Conservation (phyloP, 2,888 invertebrate species). For the Heterodera filipjevi region DNA sequence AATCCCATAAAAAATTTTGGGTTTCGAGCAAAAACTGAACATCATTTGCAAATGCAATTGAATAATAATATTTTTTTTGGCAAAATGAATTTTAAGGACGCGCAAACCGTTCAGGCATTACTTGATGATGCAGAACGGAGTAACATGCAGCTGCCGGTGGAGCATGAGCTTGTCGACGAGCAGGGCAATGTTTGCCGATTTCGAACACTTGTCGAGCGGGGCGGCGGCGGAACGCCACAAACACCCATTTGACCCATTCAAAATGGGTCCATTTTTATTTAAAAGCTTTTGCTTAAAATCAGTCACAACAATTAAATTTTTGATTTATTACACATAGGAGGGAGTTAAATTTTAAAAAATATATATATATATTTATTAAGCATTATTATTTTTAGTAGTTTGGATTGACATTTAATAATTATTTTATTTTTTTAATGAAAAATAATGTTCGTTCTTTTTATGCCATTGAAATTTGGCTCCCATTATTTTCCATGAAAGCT, state of each 20-base stretch:
- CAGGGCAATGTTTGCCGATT: slow-evolving; percentile 24
- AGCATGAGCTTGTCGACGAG: slow-evolving; percentile 20
- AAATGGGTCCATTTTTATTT: neutral
- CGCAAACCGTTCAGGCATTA: neutral
- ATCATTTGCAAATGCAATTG: neutral
- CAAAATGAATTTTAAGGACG: neutral
- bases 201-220: slow-evolving; percentile 16
- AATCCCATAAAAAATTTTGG: neutral
- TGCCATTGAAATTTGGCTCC: too few relatives aligned
- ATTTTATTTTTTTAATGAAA: too few relatives aligned
- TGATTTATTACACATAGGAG: too few relatives aligned
- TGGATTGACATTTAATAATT: too few relatives aligned
- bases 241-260: neutral
- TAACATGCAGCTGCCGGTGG: neutral
- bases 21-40: too few relatives aligned
- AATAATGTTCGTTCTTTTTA: too few relatives aligned
- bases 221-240: slow-evolving; percentile 1
- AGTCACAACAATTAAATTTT: too few relatives aligned
- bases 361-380: too few relatives aligned
- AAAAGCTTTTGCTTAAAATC: too few relatives aligned
- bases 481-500: too few relatives aligned
- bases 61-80: neutral
- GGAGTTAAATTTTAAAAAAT: too few relatives aligned
- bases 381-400: too few relatives aligned
- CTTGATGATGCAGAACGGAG: neutral